Evolutionary conservation across 2,113 vertebrate genomes (phyloP).

Genomic region (Megaceryle torquata): DNA sequence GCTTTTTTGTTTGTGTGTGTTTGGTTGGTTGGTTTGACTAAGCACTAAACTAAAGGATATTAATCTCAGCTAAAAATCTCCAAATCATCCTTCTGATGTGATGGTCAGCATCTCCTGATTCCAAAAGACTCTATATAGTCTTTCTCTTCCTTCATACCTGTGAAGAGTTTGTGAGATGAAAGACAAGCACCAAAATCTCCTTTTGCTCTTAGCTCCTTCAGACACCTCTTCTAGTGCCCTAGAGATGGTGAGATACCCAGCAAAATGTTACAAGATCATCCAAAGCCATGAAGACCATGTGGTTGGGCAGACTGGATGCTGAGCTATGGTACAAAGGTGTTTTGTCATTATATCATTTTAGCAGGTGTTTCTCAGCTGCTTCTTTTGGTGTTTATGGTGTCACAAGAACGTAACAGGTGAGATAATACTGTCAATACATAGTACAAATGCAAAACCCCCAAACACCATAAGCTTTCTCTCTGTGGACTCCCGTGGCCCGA

Average conservation of each 20-base stretch:
- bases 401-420: background rate
- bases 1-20: no score
- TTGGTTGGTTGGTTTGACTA: background rate
- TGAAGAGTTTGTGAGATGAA: background rate
- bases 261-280: background rate
- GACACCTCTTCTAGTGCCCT: background rate
- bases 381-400: background rate
- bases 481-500: background rate
- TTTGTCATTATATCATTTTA: background rate
- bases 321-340: background rate
- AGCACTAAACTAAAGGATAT: background rate
- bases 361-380: constrained; percentile 1
- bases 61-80: background rate
- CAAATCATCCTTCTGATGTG: background rate
- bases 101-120: background rate
- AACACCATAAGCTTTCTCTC: background rate
- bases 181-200: background rate
- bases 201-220: background rate
- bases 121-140: background rate
- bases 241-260: background rate
- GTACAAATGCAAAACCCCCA: background rate
- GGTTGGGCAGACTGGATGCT: background rate
- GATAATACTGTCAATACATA: background rate
- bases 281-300: background rate
- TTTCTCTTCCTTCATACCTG: background rate